These are phyloP conservation scores for Cydia amplana DNA, from an alignment of 1,140 invertebrate species.

Conservation along the genomic window DNA sequence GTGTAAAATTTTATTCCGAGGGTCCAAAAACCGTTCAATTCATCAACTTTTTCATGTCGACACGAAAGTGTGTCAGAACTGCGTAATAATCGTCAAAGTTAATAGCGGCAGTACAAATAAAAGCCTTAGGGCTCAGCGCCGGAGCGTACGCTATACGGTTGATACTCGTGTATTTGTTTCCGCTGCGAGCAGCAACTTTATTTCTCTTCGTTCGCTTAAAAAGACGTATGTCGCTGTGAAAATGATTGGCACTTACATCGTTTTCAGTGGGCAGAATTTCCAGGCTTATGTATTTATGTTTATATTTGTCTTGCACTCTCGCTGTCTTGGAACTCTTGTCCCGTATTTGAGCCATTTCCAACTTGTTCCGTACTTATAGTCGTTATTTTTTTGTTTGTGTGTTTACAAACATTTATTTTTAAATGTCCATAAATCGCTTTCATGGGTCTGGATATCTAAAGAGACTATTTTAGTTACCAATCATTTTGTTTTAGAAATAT, in stretches of 20 bases:
- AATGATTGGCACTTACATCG: neutral
- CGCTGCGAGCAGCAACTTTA: constrained; percentile 42
- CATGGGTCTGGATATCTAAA: too few species aligned
- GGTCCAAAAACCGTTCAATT: constrained; percentile 1
- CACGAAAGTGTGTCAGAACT: constrained; percentile 33
- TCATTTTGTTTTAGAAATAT: too few species aligned
- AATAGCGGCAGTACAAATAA: constrained; percentile 57
- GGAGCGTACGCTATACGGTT: constrained; percentile 38
- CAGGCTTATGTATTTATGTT: constrained; percentile 22
- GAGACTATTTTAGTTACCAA: too few species aligned
- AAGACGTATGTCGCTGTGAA: neutral
- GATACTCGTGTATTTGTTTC: constrained; percentile 62
- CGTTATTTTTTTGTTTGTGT: neutral
- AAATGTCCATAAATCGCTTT: too few species aligned
- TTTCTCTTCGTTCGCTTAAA: constrained; percentile 16
- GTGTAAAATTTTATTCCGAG: constrained; percentile 1
- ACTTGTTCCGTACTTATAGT: neutral
- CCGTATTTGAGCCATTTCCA: neutral
- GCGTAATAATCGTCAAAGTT: constrained; percentile 51
- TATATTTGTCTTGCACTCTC: constrained; percentile 2
- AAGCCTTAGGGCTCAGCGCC: constrained; percentile 41
- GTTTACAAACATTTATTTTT: too few species aligned
- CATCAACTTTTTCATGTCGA: constrained; percentile 30
- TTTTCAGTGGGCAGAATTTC: neutral
- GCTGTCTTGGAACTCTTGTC: constrained; percentile 16